Percentiles rank a stretch among this genome's conserved stretches.
Conservation (phyloP, 2,113 vertebrate genomes). For the Anseranas semipalmata region DNA sequence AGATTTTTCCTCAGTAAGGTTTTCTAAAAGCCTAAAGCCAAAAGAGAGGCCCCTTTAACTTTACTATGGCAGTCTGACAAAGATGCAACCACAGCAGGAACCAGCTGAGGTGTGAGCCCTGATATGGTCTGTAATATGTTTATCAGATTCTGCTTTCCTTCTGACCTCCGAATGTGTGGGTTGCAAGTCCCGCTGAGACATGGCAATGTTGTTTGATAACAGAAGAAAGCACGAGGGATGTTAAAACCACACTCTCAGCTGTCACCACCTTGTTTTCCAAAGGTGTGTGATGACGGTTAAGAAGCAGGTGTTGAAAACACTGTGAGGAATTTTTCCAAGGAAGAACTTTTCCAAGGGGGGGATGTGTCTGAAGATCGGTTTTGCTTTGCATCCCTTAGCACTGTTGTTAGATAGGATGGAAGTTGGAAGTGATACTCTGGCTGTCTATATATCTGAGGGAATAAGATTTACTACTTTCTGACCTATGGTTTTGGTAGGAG, state of each 20-base stretch:
- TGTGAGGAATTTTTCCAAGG: background rate
- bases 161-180: background rate
- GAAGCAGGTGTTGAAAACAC: background rate
- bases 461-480: background rate
- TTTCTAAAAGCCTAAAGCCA: background rate
- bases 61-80: background rate
- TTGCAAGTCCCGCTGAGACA: background rate
- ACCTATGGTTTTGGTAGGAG: background rate
- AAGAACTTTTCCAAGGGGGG: background rate
- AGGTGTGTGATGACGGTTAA: background rate
- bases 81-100: background rate
- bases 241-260: background rate
- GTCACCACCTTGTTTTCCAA: conserved; percentile 20
- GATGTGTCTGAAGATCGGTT: background rate
- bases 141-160: background rate
- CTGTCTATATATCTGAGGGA: background rate
- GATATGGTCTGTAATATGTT: background rate
- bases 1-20: background rate
- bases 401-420: background rate
- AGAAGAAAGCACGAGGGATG: background rate
- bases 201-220: background rate
- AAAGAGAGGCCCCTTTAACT: background rate
- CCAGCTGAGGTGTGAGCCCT: background rate
- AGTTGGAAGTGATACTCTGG: background rate
- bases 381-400: background rate